phyloP scores from a whole-genome alignment of 2,113 vertebrate species.

The Macrotus californicus region DNA sequence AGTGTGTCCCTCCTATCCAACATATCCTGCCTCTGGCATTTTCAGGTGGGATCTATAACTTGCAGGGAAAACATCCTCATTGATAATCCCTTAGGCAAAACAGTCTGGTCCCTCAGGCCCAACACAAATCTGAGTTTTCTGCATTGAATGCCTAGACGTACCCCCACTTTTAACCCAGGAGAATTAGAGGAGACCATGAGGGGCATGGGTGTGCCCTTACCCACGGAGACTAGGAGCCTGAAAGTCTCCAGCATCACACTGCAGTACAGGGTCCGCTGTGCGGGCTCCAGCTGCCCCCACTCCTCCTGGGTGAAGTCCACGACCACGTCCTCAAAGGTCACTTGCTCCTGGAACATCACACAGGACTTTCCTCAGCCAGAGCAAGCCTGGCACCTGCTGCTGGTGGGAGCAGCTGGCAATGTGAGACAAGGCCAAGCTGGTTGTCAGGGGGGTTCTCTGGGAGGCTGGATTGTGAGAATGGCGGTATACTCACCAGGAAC shows the following conservation, averaged over 20 bases:
- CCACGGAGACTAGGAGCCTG: not conserved
- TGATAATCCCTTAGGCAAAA: not conserved
- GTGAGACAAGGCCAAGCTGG: not conserved
- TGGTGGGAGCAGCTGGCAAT: not conserved
- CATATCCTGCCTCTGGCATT: not conserved
- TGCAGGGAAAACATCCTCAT: not conserved
- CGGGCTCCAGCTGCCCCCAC: not conserved
- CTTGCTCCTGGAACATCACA: constrained; percentile 16
- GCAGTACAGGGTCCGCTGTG: not conserved
- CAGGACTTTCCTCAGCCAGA: not conserved
- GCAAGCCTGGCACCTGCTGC: not conserved
- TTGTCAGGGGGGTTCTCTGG: not conserved
- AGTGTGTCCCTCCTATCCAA: not conserved
- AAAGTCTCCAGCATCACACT: constrained; percentile 36
- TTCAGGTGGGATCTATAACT: not conserved
- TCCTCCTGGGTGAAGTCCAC: constrained; percentile 30
- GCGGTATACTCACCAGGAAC: not conserved
- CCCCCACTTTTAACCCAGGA: not conserved
- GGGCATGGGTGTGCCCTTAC: not conserved
- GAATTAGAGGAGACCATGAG: not conserved
- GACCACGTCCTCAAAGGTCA: constrained; percentile 9
- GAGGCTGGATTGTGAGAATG: not conserved
- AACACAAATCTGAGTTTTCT: not conserved
- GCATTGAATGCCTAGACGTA: not conserved
- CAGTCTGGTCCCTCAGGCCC: not conserved